Evolutionary conservation across 2,797 vertebrate species (phyloP).

Genomic region (Poecile montanus): DNA sequence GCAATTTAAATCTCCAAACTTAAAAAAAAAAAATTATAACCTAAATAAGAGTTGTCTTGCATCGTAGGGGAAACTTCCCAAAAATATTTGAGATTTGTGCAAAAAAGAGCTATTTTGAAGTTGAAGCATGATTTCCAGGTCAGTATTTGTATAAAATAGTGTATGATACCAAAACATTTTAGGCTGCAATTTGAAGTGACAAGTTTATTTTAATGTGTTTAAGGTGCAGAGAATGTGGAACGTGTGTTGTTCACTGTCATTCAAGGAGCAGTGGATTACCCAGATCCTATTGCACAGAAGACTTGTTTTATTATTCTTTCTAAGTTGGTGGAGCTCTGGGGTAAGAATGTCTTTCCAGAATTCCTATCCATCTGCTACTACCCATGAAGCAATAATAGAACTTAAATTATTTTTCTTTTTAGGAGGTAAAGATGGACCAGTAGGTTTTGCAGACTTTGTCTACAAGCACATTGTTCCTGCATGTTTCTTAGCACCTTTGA

Average conservation of each 20-base stretch:
- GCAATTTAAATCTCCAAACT: not conserved
- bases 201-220: not conserved
- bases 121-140: conserved; percentile 35
- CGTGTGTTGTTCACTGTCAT: conserved; percentile 93
- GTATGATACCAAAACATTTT: not conserved
- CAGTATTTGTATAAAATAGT: conserved; percentile 5
- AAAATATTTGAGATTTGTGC: conserved; percentile 53
- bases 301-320: conserved; percentile 98
- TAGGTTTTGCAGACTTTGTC: conserved; percentile 96
- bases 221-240: conserved; percentile 93
- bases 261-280: conserved; percentile 96
- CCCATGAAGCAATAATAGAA: not conserved
- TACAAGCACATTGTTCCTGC: conserved; percentile 98
- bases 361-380: not conserved
- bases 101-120: conserved; percentile 54
- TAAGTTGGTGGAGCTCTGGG: conserved; percentile 95
- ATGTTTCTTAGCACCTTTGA: conserved; percentile 95
- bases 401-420: conserved; percentile 11
- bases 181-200: not conserved
- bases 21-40: not conserved
- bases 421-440: conserved; percentile 96
- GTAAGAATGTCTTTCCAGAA: conserved; percentile 73
- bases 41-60: conserved; percentile 57
- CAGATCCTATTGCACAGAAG: conserved; percentile 96
- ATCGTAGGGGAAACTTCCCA: conserved; percentile 37